These are phyloP conservation scores for Delphinus delphis DNA, from an alignment of 2,113 vertebrate species.

Conservation along the genomic window DNA sequence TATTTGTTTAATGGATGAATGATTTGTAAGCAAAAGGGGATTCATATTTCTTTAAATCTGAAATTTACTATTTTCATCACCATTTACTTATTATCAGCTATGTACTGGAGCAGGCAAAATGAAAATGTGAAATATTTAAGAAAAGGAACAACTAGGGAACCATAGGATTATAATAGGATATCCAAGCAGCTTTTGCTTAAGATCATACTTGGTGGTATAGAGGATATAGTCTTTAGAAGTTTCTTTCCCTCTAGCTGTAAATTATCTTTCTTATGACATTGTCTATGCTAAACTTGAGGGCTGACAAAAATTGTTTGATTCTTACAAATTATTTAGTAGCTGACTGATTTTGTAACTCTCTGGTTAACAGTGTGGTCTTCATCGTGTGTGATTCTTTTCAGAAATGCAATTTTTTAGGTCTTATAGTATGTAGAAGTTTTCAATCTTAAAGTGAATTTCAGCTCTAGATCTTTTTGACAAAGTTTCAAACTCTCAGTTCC, in stretches of 20 bases:
- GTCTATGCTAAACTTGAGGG: background rate
- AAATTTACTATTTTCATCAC: background rate
- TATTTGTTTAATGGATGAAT: constrained; percentile 8
- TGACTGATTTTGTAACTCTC: background rate
- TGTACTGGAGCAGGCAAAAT: background rate
- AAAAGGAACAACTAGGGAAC: background rate
- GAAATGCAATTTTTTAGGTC: background rate
- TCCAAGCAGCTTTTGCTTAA: background rate
- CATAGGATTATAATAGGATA: background rate
- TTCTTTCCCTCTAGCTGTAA: background rate
- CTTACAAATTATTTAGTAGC: background rate
- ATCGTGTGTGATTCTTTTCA: background rate
- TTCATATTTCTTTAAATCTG: background rate
- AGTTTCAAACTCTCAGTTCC: background rate
- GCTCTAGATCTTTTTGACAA: background rate
- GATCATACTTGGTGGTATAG: background rate
- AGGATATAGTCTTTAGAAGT: background rate
- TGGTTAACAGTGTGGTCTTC: background rate
- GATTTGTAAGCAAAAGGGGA: background rate
- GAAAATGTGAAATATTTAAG: constrained; percentile 25
- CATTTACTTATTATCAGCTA: background rate
- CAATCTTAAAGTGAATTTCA: background rate
- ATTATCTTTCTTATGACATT: background rate
- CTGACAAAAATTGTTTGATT: constrained; percentile 21
- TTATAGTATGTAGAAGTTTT: background rate